Conservation (phyloP, 2,797 vertebrate genomes). For the Leptatherina wallacei region DNA sequence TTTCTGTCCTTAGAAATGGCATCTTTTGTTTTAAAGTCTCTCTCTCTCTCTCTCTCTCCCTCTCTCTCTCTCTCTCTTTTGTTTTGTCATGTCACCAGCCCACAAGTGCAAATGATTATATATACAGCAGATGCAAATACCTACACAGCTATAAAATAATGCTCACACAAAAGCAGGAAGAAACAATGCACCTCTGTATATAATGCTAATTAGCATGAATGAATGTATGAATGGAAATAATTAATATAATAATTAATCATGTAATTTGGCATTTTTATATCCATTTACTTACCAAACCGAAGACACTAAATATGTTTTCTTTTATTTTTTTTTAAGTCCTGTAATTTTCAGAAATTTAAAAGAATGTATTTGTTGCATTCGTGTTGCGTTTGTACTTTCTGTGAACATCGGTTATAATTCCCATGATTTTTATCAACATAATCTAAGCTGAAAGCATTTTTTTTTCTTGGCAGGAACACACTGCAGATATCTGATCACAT, state of each 20-base stretch:
- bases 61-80: neutral
- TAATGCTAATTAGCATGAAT: no score
- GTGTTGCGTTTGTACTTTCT: neutral
- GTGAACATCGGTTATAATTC: neutral
- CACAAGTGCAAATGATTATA: slow-evolving; percentile 25
- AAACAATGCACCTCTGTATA: neutral
- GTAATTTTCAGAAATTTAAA: no score
- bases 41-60: slow-evolving; percentile 15
- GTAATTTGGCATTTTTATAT: neutral
- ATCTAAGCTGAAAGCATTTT: neutral
- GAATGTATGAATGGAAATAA: no score
- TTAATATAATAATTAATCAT: no score
- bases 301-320: neutral
- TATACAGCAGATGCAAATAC: neutral
- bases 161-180: neutral
- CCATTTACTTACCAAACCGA: neutral
- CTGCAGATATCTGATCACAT: neutral
- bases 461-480: neutral
- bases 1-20: slow-evolving; percentile 38
- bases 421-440: neutral
- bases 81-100: slow-evolving; percentile 28
- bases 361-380: neutral
- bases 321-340: no score
- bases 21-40: slow-evolving; percentile 13
- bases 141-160: neutral